Base-by-base conservation (phyloP, 1,140 invertebrate genomes). In the Adelges cooleyi region DNA sequence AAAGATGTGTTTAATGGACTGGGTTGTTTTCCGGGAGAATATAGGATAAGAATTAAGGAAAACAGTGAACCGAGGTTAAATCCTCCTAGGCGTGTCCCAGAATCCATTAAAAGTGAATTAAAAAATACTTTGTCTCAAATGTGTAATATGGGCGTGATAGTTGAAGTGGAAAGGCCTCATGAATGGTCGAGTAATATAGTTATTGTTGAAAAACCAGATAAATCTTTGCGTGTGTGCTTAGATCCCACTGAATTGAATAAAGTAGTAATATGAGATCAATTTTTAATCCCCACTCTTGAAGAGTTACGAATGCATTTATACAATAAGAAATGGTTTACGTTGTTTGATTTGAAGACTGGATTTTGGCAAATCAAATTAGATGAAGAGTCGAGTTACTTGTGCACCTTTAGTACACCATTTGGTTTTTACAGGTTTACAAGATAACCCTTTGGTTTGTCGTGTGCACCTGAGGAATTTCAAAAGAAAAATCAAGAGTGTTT, bases 121-220 rank as follows among this genome's bases (percentile, higher is more conserved):
- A n/a, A n/a, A n/a, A n/a, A n/a, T n/a, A n/a, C n/a, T n/a, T n/a
- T n/a, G n/a, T n/a, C n/a, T n/a, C n/a, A n/a, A n/a, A n/a, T n/a
- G n/a, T n/a, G n/a, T n/a, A n/a, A n/a, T n/a, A n/a, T n/a, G n/a
- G n/a, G n/a, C n/a, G n/a, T n/a, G n/a, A n/a, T n/a, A n/a, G n/a
- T n/a, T n/a, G n/a, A n/a, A n/a, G n/a, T n/a, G n/a, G n/a, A n/a
- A n/a, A n/a, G n/a, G n/a, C n/a, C n/a, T n/a, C 29, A 33, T 5
- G 66, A 66, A 20, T 78, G 74, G 74, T 70, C 71, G 18, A 69
- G 71, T 36, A 74, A 75, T n/a, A 67, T 75, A 36, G 70, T 77
- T 1, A 66, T 72, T 17, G 71, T 74, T 10, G 67, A 70, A 46
- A 77, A 77, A 66, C 54, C 67, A 46, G 69, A 73, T 65, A 72